Evolutionary conservation across 2,113 vertebrate genomes (phyloP).

Genomic region (Lanius ludovicianus): DNA sequence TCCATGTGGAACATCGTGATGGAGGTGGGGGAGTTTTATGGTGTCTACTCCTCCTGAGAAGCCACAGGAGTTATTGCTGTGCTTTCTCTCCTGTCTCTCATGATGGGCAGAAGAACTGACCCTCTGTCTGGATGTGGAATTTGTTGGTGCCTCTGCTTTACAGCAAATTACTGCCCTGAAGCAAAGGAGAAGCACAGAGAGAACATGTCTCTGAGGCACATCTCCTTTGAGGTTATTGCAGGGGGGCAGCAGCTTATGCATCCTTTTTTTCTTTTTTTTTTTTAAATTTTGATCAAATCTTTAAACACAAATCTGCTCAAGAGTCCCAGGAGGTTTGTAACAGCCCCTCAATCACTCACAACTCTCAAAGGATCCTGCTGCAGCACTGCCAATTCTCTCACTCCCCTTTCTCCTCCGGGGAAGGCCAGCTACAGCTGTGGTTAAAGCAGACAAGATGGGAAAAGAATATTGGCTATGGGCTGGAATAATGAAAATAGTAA

Average conservation of each 20-base stretch:
- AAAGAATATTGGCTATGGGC: not conserved
- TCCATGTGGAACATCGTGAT: not conserved
- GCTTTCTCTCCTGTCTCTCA: not conserved
- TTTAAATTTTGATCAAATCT: not conserved
- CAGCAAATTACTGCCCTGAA: conserved; percentile 31
- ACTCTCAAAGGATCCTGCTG: not conserved
- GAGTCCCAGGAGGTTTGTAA: not conserved
- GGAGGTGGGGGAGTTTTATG: not conserved
- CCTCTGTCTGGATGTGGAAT: not conserved
- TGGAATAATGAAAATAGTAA: conserved; percentile 40
- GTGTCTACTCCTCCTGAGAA: not conserved
- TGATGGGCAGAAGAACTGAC: conserved; percentile 35
- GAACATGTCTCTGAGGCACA: not conserved
- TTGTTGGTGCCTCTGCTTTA: conserved; percentile 24
- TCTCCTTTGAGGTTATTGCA: not conserved
- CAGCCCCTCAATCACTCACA: not conserved
- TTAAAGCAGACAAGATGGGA: not conserved
- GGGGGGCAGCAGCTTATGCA: not conserved
- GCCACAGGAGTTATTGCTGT: conserved; percentile 19
- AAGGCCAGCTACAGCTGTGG: not conserved
- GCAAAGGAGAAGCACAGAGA: not conserved
- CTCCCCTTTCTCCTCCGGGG: not conserved
- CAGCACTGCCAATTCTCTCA: not conserved
- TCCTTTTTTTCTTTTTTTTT: not conserved
- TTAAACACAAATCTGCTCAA: not conserved